Evolutionary conservation across 1,140 invertebrate species (phyloP), one percentile per base, ranked within the genome.

Genomic region (Leptinotarsa texana): DNA sequence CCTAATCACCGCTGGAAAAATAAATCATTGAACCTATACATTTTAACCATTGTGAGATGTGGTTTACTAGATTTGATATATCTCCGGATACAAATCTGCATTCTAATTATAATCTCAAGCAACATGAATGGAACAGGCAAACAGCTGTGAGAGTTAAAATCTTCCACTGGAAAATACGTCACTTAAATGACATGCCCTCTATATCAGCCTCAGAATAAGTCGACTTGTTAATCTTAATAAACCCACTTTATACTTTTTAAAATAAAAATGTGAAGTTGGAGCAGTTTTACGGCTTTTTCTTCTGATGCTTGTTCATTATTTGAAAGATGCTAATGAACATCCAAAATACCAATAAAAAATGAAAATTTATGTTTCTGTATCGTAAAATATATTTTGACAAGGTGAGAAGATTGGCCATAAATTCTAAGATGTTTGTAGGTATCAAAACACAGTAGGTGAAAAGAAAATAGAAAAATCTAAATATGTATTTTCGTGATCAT

Each of bases 71-170:
- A 76, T 76, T 76, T 76, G 72, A 76, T 69, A 75, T 75, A 69
- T 63, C 63, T 65, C 33, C 42, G 63, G 65, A 76, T 73, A 73
- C 57, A 73, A 61, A 75, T 74, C 70, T 63, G 63, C 42, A 27
- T 63, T 74, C 76, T 77, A 77, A 77, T 74, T 77, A 74, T 77
- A 77, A 72, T 66, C 72, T n/a, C 27, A 63, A 51, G 63, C 22
- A 65, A 77, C 70, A 77, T 77, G 76, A 77, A 77, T 77, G 76
- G 76, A 77, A 42, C 73, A 61, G 47, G 24, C 61, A 5, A 57
- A 69, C 76, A 77, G 76, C 76, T 77, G 76, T 77, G 69, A 48
- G 63, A 77, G 75, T 77, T 77, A 74, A 74, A 74, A 74, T 66
- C 70, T 75, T 75, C 74, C 70, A 48, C 68, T 72, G 68, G 74